Conservation (phyloP, 92 coral and sea anemone genomes). For the Blastomussa wellsi region DNA sequence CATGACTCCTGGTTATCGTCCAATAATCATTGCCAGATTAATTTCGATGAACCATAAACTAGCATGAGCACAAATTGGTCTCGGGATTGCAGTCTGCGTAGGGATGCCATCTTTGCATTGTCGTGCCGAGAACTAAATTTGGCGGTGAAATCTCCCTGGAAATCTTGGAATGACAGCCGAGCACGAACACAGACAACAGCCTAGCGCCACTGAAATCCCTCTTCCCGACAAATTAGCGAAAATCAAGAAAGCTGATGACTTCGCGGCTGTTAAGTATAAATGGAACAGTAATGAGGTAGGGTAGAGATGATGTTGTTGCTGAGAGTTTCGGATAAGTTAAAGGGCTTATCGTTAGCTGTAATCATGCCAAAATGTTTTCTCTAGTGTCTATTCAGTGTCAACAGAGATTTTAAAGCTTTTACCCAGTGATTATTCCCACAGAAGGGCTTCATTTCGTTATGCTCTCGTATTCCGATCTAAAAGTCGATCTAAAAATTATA, state of each 20-base stretch:
- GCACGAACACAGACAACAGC: slow-evolving; percentile 39
- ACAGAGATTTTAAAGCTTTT: slow-evolving; percentile 9
- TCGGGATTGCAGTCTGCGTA: slow-evolving; percentile 20
- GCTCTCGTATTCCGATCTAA: not conserved
- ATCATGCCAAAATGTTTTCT: not conserved
- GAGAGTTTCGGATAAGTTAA: slow-evolving; percentile 23
- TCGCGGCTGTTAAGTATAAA: slow-evolving; percentile 74
- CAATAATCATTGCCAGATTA: slow-evolving; percentile 35
- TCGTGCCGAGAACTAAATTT: slow-evolving; percentile 33
- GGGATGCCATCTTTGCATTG: slow-evolving; percentile 34
- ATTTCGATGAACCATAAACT: slow-evolving; percentile 24
- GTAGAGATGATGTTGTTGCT: not conserved
- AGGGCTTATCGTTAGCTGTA: not conserved
- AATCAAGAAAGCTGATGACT: slow-evolving; percentile 83
- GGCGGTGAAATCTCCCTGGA: slow-evolving; percentile 67
- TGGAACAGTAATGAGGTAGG: slow-evolving; percentile 93
- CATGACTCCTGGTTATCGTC: slow-evolving; percentile 32
- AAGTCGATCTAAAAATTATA: slow-evolving; percentile 13
- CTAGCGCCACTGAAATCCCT: slow-evolving; percentile 62
- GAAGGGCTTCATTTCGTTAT: not conserved
- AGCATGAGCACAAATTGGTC: slow-evolving; percentile 49
- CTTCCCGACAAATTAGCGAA: slow-evolving; percentile 81
- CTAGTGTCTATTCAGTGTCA: slow-evolving; percentile 4
- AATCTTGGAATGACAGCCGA: slow-evolving; percentile 87
- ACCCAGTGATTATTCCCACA: not conserved